Conservation (phyloP, 2,113 vertebrate species). For the Pelvicachromis taeniatus region DNA sequence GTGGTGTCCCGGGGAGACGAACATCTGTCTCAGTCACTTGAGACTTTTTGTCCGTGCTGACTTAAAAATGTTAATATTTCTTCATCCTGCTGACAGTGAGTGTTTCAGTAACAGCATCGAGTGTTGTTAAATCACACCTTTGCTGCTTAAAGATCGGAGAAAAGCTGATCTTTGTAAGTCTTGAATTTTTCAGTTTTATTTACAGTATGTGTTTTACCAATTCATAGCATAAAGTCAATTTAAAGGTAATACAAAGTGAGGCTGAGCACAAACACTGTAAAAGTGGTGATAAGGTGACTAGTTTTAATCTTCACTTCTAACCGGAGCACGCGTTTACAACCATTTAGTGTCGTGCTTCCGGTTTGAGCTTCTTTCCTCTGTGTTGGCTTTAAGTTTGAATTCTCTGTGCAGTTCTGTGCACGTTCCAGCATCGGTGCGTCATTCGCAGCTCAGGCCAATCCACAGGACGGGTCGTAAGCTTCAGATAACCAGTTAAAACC, state of each 20-base stretch:
- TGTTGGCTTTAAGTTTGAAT: slow-evolving; percentile 27
- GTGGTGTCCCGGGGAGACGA: too few species aligned
- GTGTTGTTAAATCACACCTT: neutral
- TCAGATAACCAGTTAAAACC: slow-evolving; percentile 9
- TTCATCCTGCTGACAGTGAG: neutral
- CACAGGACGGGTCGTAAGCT: neutral
- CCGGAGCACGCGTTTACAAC: neutral
- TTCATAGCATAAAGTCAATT: neutral
- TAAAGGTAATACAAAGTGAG: neutral
- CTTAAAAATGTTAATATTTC: neutral
- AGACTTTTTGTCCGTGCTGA: neutral
- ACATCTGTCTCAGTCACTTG: neutral
- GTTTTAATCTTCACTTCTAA: neutral
- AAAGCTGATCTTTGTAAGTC: neutral
- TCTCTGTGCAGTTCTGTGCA: slow-evolving; percentile 34
- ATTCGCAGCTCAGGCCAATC: neutral
- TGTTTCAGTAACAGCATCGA: neutral
- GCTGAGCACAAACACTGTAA: neutral
- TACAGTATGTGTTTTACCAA: neutral
- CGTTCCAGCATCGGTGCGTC: slow-evolving; percentile 8
- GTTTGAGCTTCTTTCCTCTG: neutral
- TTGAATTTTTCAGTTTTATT: neutral
- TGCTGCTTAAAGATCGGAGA: neutral
- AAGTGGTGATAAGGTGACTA: neutral
- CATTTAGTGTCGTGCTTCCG: slow-evolving; percentile 21